A percentile compares a stretch with the other conserved stretches of the same genome.
Evolutionary conservation across 2,888 invertebrate genomes (phyloP).

Genomic region (Dastarcus helophoroides): DNA sequence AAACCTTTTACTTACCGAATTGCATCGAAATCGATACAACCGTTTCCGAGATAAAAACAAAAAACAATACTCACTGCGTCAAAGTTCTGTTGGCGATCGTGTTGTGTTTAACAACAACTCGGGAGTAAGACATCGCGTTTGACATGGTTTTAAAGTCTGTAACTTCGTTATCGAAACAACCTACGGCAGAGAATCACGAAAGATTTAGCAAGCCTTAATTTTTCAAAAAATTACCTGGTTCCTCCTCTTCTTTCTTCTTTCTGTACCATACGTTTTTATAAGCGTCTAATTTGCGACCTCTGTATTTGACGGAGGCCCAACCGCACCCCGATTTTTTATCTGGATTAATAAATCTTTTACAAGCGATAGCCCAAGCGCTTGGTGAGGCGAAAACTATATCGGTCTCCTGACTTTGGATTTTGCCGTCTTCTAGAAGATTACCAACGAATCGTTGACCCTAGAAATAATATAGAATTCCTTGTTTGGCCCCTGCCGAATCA

Average conservation of each 20-base stretch:
- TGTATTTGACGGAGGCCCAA: slow-evolving; percentile 85
- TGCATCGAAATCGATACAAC: too few species aligned
- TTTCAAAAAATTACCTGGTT: slow-evolving; percentile 8
- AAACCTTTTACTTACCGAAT: too few species aligned
- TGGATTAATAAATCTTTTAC: slow-evolving; percentile 82
- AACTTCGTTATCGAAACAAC: slow-evolving; percentile 45
- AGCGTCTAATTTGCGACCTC: slow-evolving; percentile 76
- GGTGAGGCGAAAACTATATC: slow-evolving; percentile 81
- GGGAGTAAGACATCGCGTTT: slow-evolving; percentile 39
- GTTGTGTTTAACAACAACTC: slow-evolving; percentile 64
- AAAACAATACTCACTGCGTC: slow-evolving; percentile 52
- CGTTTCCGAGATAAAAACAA: slow-evolving; percentile 2
- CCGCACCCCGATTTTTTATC: slow-evolving; percentile 88
- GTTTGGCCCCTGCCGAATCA: too few species aligned
- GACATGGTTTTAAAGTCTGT: slow-evolving; percentile 19
- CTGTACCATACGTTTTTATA: slow-evolving; percentile 79
- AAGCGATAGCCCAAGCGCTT: slow-evolving; percentile 87
- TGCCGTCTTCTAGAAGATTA: slow-evolving; percentile 74
- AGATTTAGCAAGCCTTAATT: neutral
- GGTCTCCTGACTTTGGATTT: slow-evolving; percentile 80
- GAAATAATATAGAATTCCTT: too few species aligned
- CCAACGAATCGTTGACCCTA: slow-evolving; percentile 84
- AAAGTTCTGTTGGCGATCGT: slow-evolving; percentile 62
- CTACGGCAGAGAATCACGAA: slow-evolving; percentile 21
- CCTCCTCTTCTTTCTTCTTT: slow-evolving; percentile 39